Conservation (phyloP, 2,888 invertebrate genomes). For the Hirudinaria manillensis region DNA sequence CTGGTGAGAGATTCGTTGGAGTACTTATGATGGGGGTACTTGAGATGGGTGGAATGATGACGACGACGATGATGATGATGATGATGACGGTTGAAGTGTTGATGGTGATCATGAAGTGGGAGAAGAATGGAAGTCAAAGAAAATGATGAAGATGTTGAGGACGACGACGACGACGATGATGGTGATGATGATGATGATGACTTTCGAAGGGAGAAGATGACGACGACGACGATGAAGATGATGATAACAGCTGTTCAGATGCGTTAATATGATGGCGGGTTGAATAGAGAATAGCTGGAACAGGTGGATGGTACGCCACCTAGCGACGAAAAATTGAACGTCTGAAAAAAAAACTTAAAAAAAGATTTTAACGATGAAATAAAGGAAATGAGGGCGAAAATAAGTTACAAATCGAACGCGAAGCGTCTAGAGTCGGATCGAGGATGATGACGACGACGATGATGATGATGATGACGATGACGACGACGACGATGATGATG, state of each 20-base stretch:
- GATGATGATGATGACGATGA: slow-evolving; percentile 30
- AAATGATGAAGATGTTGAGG: not conserved
- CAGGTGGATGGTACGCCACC: not conserved
- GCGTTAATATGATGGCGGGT: too few relatives aligned
- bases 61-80: not conserved
- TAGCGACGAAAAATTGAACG: not conserved
- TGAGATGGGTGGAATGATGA: not conserved
- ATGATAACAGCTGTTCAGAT: not conserved
- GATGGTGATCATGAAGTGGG: not conserved
- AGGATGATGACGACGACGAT: slow-evolving; percentile 24
- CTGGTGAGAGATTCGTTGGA: not conserved
- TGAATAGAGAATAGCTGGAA: too few relatives aligned
- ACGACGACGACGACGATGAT: not conserved
- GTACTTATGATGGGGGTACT: not conserved
- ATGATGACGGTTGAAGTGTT: not conserved
- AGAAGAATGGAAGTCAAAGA: not conserved
- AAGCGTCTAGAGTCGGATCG: not conserved
- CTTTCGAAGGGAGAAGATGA: too few relatives aligned
- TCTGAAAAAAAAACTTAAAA: too few relatives aligned
- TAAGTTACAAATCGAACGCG: too few relatives aligned
- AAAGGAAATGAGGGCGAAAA: too few relatives aligned
- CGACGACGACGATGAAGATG: too few relatives aligned
- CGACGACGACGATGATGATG: slow-evolving; percentile 28
- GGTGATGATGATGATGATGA: too few relatives aligned
- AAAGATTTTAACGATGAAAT: too few relatives aligned